These are phyloP conservation scores for Drosophila dunni DNA, from an alignment of 1,140 invertebrate genomes.

Conservation along the genomic window DNA sequence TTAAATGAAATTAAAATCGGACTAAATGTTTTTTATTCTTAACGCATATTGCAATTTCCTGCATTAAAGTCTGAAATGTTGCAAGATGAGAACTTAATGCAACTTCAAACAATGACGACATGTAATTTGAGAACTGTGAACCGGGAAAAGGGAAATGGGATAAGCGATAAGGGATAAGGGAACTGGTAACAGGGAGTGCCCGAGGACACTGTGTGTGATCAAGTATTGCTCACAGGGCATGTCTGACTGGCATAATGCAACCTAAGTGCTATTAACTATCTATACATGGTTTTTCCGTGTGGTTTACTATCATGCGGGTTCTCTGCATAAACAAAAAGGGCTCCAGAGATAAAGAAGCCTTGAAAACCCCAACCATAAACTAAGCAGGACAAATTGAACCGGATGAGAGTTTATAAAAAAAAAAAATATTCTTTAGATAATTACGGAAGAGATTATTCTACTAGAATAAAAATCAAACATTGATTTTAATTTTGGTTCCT, in stretches of 20 bases:
- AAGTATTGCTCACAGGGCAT: slow-evolving; percentile 26
- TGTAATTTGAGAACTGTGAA: slow-evolving; percentile 21
- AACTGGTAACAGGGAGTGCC: neutral
- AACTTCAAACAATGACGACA: slow-evolving; percentile 12
- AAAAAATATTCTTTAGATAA: too few relatives aligned
- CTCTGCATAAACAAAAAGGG: slow-evolving; percentile 28
- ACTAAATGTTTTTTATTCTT: neutral
- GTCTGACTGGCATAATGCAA: neutral
- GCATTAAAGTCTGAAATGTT: slow-evolving; percentile 1
- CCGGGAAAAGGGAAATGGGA: too few relatives aligned
- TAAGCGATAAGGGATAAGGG: neutral
- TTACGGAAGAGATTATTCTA: neutral
- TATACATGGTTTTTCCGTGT: neutral
- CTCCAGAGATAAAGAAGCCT: neutral
- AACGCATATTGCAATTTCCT: slow-evolving; percentile 9
- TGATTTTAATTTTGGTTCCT: too few relatives aligned
- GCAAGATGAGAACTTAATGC: slow-evolving; percentile 5
- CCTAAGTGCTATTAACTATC: slow-evolving; percentile 24
- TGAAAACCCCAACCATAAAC: neutral
- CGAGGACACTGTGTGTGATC: slow-evolving; percentile 16
- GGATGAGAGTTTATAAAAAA: too few relatives aligned
- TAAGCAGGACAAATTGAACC: neutral
- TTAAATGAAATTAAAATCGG: neutral
- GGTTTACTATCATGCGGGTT: slow-evolving; percentile 22
- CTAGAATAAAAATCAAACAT: too few relatives aligned